Evolutionary conservation across 2,888 invertebrate genomes (phyloP).

Genomic region (Melanotus villosus): DNA sequence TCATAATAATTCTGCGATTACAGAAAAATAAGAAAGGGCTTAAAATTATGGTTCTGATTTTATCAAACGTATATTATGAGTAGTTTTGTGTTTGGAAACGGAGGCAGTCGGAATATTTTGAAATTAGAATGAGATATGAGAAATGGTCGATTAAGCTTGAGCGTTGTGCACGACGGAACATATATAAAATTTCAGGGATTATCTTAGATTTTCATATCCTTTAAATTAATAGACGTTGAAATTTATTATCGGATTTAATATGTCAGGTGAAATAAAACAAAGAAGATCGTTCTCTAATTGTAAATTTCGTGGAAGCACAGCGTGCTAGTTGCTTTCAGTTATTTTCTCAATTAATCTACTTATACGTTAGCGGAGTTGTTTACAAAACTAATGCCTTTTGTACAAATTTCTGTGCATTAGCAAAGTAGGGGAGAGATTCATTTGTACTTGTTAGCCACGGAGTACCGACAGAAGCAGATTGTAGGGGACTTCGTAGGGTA

Average conservation of each 20-base stretch:
- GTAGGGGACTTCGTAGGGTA: slow-evolving; percentile 36
- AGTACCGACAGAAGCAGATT: slow-evolving; percentile 44
- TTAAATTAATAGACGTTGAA: neutral
- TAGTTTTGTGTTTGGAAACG: too few relatives aligned
- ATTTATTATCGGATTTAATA: slow-evolving; percentile 1
- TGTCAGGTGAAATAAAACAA: neutral
- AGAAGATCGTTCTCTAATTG: neutral
- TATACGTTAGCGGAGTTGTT: slow-evolving; percentile 46
- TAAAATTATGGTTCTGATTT: too few relatives aligned
- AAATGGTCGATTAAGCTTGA: too few relatives aligned
- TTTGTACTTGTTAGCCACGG: slow-evolving; percentile 47
- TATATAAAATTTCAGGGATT: neutral
- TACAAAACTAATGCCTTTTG: slow-evolving; percentile 51
- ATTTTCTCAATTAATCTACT: slow-evolving; percentile 29
- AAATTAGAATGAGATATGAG: too few relatives aligned
- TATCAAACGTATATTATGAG: too few relatives aligned
- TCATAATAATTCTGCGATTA: too few relatives aligned
- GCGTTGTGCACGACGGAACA: neutral
- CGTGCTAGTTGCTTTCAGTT: slow-evolving; percentile 1
- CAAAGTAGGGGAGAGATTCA: slow-evolving; percentile 37
- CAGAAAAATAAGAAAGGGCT: too few relatives aligned
- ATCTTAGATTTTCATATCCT: neutral
- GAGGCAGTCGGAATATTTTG: too few relatives aligned
- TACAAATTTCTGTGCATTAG: slow-evolving; percentile 47
- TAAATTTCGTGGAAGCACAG: neutral